Evolutionary conservation across 2,888 invertebrate genomes (phyloP).

Genomic region (Pseudanteris insignis): DNA sequence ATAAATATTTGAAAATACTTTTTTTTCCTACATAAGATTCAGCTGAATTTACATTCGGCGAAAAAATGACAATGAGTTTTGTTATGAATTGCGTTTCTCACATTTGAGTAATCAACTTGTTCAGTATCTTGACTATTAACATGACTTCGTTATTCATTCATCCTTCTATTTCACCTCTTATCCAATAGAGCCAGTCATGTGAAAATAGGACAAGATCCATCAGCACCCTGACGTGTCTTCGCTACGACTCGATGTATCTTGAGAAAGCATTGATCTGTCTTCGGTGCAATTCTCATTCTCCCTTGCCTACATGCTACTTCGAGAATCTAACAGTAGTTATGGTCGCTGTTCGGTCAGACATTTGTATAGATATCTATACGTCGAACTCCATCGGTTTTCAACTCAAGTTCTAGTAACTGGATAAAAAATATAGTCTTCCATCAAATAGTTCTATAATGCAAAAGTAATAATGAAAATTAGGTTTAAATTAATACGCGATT

Average conservation of each 20-base stretch:
- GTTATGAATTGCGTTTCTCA: background rate
- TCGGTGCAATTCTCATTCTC: slow-evolving; percentile 27
- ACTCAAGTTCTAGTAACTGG: slow-evolving; percentile 17
- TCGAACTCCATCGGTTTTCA: slow-evolving; percentile 16
- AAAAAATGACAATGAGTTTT: too few species aligned
- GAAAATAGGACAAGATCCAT: slow-evolving; percentile 43
- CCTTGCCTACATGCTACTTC: slow-evolving; percentile 14
- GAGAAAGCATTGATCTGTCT: slow-evolving; percentile 42
- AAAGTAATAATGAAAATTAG: too few species aligned
- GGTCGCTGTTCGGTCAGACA: slow-evolving; percentile 34
- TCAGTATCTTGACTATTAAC: slow-evolving; percentile 18
- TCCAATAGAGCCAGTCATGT: slow-evolving; percentile 33
- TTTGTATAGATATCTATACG: slow-evolving; percentile 25
- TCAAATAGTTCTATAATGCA: too few species aligned
- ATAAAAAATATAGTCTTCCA: too few species aligned
- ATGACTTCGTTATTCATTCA: slow-evolving; percentile 33
- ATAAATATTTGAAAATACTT: too few species aligned
- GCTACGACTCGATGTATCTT: slow-evolving; percentile 33
- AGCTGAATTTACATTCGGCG: too few species aligned
- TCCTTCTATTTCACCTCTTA: slow-evolving; percentile 32
- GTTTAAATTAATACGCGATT: too few species aligned
- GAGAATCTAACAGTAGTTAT: slow-evolving; percentile 34
- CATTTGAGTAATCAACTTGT: slow-evolving; percentile 16
- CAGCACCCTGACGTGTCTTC: slow-evolving; percentile 33
- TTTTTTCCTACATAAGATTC: too few species aligned